Base-by-base conservation (phyloP, 2,113 vertebrate species). In the Aegotheles bennettii region DNA sequence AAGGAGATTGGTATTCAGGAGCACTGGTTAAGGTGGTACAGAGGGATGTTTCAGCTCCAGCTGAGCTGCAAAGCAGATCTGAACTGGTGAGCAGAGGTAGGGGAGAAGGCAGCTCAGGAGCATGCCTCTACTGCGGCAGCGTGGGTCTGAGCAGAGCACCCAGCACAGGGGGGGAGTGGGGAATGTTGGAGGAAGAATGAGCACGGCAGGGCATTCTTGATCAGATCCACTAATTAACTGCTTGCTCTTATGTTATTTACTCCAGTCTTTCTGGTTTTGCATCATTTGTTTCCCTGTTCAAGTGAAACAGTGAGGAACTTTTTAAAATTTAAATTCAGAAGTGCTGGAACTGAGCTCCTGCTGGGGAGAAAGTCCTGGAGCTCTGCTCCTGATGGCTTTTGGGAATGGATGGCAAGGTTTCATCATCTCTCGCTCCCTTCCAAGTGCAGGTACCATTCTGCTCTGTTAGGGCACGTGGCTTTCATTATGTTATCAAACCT, bases 211-310 rank as follows among this genome's bases (percentile, higher is more conserved):
- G 43, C 73, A 53, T 85, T 94, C 81, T 92, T 84, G 60, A 96
- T 95, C 92, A 93, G 59, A 86, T 47, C 70, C 45, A 23, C 91
- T 89, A 94, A 96, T 97, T 95, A 96, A 89, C 83, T 83, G 79
- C 67, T 89, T 71, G 64, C 80, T 92, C 74, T 93, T 95, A 28
- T 90, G 95, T 93, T 93, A 90, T 95, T 93, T 94, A 84, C 79
- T 94, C 68, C 53, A 74, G 7, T 94, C 89, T 96, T 91, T 94
- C 91, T 84, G 48, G 84, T 93, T 96, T 96, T 97, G 96, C 95
- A 94, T 94, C 76, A 91, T 90, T 96, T 97, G 73, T 96, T 97
- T 91, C 77, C 70, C 76, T 80, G 65, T 87, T 97, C 91, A 87
- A 96, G 92, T 3, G 45, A 95, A 97, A 89, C 92, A 93, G 93